Evolutionary conservation across 2,113 vertebrate genomes (phyloP), one percentile per base, ranked within the genome.

Genomic region (Laterallus jamaicensis): DNA sequence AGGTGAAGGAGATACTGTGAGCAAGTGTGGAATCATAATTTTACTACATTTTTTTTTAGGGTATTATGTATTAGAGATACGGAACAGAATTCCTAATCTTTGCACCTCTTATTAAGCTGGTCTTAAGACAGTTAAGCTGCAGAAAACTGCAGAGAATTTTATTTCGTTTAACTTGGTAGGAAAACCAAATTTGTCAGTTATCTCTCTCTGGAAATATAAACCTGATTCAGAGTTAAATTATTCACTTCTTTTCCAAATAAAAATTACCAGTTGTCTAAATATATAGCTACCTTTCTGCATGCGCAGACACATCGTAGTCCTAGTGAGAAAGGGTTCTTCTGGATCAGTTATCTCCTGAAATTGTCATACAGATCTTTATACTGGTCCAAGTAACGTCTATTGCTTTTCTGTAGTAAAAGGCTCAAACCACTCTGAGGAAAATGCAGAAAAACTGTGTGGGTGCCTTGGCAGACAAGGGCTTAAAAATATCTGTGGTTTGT

Each of bases 401-500:
- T 86, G 19, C 11, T 9, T 93, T 92, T 88, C 40, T 69, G 49
- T 82, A 63, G 54, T 56, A 52, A 67, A 85, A 69, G 55, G 15
- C 29, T 70, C 19, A 5, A 82, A n/a, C 28, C 31, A 25, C 71
- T 83, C 47, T 55, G 49, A 54, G 63, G 31, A 85, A 91, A 94
- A 85, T 64, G 71, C 0, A 92, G 44, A 94, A 90, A 90, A 86
- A 70, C 4, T 2, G 24, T 44, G 49, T 92, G 80, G 56, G 35
- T 95, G 73, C 68, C 35, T 69, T 84, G 76, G 82, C 69, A 92
- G 54, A 18, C 29, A 60, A 13, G 10, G 20, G 0, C 82, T 96
- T 82, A 87, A 94, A 89, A 82, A 93, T 93, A 69, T 70, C 77
- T 96, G 80, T 89, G 93, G 93, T 82, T 94, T 84, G 9, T 89